Evolutionary conservation across 2,797 vertebrate genomes (phyloP).

Genomic region (Argyrosomus regius): DNA sequence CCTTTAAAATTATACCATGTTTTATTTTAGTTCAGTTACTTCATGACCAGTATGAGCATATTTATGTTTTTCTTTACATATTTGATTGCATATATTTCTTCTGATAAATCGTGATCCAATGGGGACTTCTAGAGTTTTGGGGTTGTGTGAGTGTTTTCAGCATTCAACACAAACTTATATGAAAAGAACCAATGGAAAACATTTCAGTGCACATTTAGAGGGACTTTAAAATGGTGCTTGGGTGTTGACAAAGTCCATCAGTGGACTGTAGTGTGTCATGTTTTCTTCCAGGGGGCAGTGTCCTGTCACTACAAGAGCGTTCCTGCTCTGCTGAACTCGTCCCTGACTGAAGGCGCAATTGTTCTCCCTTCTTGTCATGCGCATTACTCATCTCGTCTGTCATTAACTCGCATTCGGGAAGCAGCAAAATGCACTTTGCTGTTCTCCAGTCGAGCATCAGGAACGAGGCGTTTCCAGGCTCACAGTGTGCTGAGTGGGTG

Average conservation of each 20-base stretch:
- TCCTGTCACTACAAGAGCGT: not conserved
- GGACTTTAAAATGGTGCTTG: not conserved
- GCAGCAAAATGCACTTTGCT: constrained; percentile 42
- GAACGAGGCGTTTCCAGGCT: constrained; percentile 35
- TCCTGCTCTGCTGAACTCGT: not conserved
- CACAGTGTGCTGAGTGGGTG: constrained; percentile 20
- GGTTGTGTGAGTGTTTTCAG: not conserved
- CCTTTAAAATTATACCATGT: too few relatives aligned
- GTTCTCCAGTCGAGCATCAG: constrained; percentile 43
- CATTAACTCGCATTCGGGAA: constrained; percentile 18
- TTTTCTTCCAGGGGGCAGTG: constrained; percentile 38
- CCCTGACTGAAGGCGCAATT: not conserved
- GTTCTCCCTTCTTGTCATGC: constrained; percentile 1
- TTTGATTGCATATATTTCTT: not conserved
- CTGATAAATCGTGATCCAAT: constrained; percentile 9
- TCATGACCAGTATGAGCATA: not conserved
- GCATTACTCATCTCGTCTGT: constrained; percentile 13
- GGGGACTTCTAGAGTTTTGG: not conserved
- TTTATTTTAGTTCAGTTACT: not conserved
- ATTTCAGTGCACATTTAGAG: not conserved
- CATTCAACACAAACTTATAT: not conserved
- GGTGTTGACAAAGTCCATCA: not conserved
- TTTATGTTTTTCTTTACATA: constrained; percentile 5
- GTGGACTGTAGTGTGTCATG: constrained; percentile 1
- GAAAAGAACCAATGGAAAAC: not conserved